Percentiles rank a stretch among this genome's conserved stretches.
Conservation (phyloP, 2,113 vertebrate species). For the Vidua chalybeata region DNA sequence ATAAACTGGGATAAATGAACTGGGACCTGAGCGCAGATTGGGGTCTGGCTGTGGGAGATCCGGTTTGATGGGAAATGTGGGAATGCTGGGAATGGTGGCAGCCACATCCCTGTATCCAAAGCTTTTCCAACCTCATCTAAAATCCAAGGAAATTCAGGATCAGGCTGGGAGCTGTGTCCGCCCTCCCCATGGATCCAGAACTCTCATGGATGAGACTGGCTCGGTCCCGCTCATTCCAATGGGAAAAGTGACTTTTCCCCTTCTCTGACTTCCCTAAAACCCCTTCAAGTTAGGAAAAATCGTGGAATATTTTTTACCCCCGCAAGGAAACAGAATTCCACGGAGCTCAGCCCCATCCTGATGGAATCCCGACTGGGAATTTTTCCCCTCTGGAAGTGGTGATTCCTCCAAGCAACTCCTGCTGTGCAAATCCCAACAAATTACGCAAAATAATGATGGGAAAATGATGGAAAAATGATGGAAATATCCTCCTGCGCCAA, state of each 20-base stretch:
- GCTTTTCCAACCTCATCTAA: not conserved
- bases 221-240: fast-evolving
- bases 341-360: fast-evolving
- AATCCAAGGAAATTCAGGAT: not conserved
- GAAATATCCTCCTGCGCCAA: not conserved
- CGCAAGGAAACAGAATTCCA: not conserved
- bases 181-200: not conserved
- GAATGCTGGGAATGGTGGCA: not conserved
- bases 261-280: not conserved
- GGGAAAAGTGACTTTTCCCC: not conserved
- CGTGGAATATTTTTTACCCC: not conserved
- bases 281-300: not conserved
- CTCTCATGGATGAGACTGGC: not conserved
- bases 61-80: not conserved
- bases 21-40: fast-evolving
- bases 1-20: not conserved
- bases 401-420: not conserved
- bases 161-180: fast-evolving
- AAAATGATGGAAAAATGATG: not conserved
- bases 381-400: not conserved
- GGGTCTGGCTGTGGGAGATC: not conserved
- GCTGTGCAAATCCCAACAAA: not conserved
- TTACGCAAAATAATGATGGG: no score
- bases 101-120: not conserved
- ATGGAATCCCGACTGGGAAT: fast-evolving